Base-by-base conservation (phyloP, 2,888 invertebrate species). In the Sinotaia quadrata region DNA sequence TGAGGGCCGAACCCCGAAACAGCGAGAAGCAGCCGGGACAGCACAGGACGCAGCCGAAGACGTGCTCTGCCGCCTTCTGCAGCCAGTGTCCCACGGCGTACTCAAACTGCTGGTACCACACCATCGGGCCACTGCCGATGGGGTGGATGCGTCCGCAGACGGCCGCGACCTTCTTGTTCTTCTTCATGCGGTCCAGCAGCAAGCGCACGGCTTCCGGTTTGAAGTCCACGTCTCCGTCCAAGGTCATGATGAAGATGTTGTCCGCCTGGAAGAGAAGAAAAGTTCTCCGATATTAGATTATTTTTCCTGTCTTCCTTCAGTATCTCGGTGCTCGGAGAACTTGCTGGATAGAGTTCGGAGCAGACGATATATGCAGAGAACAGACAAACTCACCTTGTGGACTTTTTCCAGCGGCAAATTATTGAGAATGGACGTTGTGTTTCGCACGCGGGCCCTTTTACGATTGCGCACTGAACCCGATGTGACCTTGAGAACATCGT, bases 31-130 rank as follows among this genome's bases (percentile, higher is more conserved):
- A 96, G 7, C 66, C 66, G 1, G 95, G 95, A 85, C 94, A 94
- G 47, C 96, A 96, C 27, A 96, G 91, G 2, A 96, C 96, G 89
- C 98, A 99, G 60, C 99, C 99, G 87, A 99, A 97, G 94, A 99
- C 98, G 88, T 99, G 99, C 88, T 99, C 99, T 1, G 99, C 98
- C 44, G 99, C 98, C 90, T 99, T 99, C 91, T 99, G 98, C 84
- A 99, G 93, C 99, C 98, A 99, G 93, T 99, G 98, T 84, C 98
- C 98, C 85, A 99, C 97, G 54, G 99, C 98, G 88, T 99, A 99
- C 89, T 99, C 98, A 89, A 99, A 99, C 91, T 96, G 93, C 89
- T 99, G 99, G 88, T 99, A 99, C 98, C 98, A 98, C 69, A 97
- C 97, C 97, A 98, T 98, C 0, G 96, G 95, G 69, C 98, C 96